phyloP scores from a whole-genome alignment of 2,113 vertebrate species.

The Gopherus evgoodei region DNA sequence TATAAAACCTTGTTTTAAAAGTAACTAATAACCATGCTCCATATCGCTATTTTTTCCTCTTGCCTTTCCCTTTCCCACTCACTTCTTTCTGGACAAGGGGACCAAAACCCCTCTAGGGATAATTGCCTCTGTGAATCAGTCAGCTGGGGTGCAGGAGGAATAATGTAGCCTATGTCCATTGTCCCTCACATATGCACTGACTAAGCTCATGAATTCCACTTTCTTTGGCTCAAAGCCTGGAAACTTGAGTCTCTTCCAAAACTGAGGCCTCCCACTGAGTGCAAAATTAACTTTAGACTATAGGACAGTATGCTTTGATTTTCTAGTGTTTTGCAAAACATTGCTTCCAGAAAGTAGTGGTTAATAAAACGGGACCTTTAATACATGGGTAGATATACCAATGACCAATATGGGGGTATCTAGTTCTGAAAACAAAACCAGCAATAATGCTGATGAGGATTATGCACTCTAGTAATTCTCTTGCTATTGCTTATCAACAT shows the following conservation, averaged over 20 bases:
- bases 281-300: slow-evolving; percentile 47
- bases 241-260: slow-evolving; percentile 39
- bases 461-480: slow-evolving; percentile 23
- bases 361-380: background rate
- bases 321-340: slow-evolving; percentile 9
- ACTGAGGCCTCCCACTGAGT: slow-evolving; percentile 19
- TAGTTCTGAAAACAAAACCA: background rate
- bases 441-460: background rate
- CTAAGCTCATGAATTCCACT: slow-evolving; percentile 53
- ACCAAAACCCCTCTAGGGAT: background rate
- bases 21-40: background rate
- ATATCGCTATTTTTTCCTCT: background rate
- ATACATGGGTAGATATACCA: background rate
- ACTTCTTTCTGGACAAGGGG: background rate
- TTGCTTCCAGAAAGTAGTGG: background rate
- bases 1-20: background rate
- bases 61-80: background rate
- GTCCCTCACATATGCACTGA: background rate
- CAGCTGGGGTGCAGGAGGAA: background rate
- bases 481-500: background rate
- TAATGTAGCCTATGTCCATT: background rate
- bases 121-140: background rate
- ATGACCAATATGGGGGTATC: background rate
- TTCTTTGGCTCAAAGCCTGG: slow-evolving; percentile 55
- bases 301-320: slow-evolving; percentile 38